A percentile compares a stretch with the other conserved stretches of the same genome.
These are phyloP conservation scores for Bugulina stolonifera DNA, from an alignment of 2,888 invertebrate genomes.

Conservation along the genomic window DNA sequence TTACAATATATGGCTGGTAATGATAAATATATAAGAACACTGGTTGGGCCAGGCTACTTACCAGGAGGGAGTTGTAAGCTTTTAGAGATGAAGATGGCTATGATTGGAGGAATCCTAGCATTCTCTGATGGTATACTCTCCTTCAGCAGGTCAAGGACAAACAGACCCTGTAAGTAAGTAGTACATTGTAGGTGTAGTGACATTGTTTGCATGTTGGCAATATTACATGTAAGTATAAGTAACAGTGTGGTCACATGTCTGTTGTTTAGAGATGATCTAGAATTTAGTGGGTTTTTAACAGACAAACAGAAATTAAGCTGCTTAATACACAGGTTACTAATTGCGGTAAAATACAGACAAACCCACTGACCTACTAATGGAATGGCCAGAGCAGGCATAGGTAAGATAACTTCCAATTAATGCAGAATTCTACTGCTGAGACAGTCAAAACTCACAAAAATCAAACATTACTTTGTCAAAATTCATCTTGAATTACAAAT, in stretches of 20 bases:
- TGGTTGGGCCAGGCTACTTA: too few relatives aligned
- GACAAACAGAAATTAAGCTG: too few relatives aligned
- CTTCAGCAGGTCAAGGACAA: conserved; percentile 65
- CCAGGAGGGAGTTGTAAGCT: conserved; percentile 67
- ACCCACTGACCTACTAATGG: too few relatives aligned
- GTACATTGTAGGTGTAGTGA: neutral
- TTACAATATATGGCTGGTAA: too few relatives aligned
- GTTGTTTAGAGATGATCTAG: too few relatives aligned
- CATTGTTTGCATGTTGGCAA: neutral
- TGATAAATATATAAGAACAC: too few relatives aligned
- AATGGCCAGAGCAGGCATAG: too few relatives aligned
- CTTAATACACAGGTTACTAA: too few relatives aligned
- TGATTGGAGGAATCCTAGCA: conserved; percentile 60
- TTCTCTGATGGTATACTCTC: conserved; percentile 58
- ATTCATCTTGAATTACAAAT: neutral
- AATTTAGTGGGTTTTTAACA: too few relatives aligned
- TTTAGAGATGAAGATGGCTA: conserved; percentile 67
- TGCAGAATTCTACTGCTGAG: neutral
- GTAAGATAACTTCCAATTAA: too few relatives aligned
- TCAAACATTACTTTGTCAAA: neutral
- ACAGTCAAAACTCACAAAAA: neutral
- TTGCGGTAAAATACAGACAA: too few relatives aligned
- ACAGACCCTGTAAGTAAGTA: conserved; percentile 58
- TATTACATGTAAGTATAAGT: neutral
- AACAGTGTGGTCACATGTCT: too few relatives aligned